Evolutionary conservation across 2,113 vertebrate genomes (phyloP).

Genomic region (Melanocharis versteri): DNA sequence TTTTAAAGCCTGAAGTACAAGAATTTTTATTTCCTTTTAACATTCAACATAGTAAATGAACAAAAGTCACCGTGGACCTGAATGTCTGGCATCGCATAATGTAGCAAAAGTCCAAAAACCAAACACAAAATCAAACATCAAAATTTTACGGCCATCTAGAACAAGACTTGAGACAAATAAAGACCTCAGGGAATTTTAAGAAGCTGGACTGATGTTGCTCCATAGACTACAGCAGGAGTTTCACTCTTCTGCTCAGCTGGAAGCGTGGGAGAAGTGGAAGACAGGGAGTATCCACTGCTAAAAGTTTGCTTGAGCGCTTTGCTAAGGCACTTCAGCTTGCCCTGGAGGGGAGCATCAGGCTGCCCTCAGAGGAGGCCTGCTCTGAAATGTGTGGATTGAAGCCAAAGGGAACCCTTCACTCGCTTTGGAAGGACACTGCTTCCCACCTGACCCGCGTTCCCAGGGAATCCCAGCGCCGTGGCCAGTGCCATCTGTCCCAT

Average conservation of each 20-base stretch:
- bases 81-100: rapidly evolving
- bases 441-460: not conserved
- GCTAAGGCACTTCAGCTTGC: not conserved
- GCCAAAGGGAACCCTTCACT: not conserved
- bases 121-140: not conserved
- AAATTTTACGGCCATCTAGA: not conserved
- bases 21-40: not conserved
- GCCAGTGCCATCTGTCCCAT: not conserved
- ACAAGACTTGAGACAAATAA: not conserved
- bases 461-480: not conserved
- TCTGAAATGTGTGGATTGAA: not conserved
- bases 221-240: not conserved
- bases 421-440: not conserved
- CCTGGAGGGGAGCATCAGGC: not conserved
- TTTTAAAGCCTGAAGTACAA: not conserved
- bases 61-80: not conserved
- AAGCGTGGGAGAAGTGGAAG: not conserved
- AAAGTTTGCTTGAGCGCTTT: rapidly evolving
- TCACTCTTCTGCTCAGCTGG: not conserved
- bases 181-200: not conserved
- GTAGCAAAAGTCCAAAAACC: not conserved
- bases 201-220: not conserved
- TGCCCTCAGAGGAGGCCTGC: not conserved
- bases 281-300: not conserved
- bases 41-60: not conserved